Evolutionary conservation across 2,888 invertebrate species (phyloP).

Genomic region (Eutolmus rufibarbis): DNA sequence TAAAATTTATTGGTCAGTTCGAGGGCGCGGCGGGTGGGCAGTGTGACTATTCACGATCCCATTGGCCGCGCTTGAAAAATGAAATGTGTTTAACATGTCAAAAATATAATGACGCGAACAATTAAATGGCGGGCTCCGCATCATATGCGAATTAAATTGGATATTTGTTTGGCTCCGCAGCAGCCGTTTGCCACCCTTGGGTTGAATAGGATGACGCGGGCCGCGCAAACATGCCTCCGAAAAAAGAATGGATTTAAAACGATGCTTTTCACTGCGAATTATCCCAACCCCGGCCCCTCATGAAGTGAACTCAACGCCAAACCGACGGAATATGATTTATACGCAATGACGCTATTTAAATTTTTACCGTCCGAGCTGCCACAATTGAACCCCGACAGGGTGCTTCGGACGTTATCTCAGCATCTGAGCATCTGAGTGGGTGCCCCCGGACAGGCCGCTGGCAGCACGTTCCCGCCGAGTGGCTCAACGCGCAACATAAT

Average conservation of each 20-base stretch:
- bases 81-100: slow-evolving; percentile 42
- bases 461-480: background rate
- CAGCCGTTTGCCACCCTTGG: background rate
- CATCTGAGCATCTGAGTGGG: background rate
- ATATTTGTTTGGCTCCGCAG: slow-evolving; percentile 41
- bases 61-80: background rate
- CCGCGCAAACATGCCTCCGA: background rate
- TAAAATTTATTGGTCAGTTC: background rate
- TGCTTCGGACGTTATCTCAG: background rate
- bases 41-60: background rate
- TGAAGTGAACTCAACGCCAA: background rate
- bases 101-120: slow-evolving; percentile 42
- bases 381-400: background rate
- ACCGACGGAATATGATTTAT: slow-evolving; percentile 24
- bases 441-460: background rate
- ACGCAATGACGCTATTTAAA: slow-evolving; percentile 39
- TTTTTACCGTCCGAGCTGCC: background rate
- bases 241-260: slow-evolving; percentile 30
- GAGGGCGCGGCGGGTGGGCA: background rate
- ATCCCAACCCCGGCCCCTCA: background rate
- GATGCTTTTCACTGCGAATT: background rate
- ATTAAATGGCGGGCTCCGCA: slow-evolving; percentile 30
- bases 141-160: slow-evolving; percentile 45
- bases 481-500: background rate
- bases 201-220: background rate